Percentiles rank a stretch among this genome's conserved stretches.
These are phyloP conservation scores for Smithornis capensis DNA, from an alignment of 2,113 vertebrate genomes.

Conservation along the genomic window DNA sequence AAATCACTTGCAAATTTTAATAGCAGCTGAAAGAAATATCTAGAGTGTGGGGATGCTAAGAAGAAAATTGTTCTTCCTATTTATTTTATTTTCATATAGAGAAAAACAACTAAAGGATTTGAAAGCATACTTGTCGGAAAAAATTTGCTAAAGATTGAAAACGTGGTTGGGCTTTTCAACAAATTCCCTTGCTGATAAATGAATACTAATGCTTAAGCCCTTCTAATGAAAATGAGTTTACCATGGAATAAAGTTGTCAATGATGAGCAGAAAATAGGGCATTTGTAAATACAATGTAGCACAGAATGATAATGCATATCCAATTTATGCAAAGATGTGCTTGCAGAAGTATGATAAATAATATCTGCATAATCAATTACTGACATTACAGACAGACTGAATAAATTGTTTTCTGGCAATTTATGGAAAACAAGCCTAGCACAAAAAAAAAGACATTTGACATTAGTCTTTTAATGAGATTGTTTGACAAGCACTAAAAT, in stretches of 20 bases:
- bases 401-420: constrained; percentile 67
- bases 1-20: constrained; percentile 18
- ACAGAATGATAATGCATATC: constrained; percentile 63
- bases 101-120: constrained; percentile 14
- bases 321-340: constrained; percentile 69
- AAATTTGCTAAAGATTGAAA: constrained; percentile 47
- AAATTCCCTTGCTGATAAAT: constrained; percentile 59
- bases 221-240: constrained; percentile 69
- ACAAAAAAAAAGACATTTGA: constrained; percentile 47
- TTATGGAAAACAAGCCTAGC: constrained; percentile 56
- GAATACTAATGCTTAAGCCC: constrained; percentile 51
- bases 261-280: constrained; percentile 68
- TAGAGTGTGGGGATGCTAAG: background rate
- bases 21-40: background rate
- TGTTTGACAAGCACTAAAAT: constrained; percentile 45
- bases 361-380: constrained; percentile 71
- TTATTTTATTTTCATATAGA: background rate
- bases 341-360: constrained; percentile 69
- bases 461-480: constrained; percentile 52
- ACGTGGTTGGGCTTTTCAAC: constrained; percentile 25
- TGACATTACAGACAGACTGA: constrained; percentile 60
- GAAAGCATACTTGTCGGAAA: constrained; percentile 31
- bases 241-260: constrained; percentile 61
- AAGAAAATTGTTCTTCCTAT: background rate
- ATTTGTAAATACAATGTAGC: constrained; percentile 69